phyloP scores from a whole-genome alignment of 2,797 vertebrate genomes.

The Thripadectes ignobilis region DNA sequence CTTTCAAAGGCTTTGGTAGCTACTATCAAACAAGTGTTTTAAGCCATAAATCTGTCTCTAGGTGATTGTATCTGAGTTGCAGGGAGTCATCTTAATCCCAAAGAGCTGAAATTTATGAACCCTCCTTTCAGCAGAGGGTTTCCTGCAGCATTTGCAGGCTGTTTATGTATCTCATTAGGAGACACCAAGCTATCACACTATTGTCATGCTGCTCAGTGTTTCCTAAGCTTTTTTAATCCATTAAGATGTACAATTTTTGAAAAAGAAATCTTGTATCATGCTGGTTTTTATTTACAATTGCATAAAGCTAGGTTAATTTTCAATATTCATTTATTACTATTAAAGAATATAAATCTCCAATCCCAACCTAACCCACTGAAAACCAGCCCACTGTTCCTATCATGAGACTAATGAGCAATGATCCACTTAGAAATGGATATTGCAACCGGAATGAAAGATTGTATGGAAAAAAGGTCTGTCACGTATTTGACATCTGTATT shows the following conservation, averaged over 20 bases:
- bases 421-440: not conserved
- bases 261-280: not conserved
- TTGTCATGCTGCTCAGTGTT: not conserved
- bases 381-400: not conserved
- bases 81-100: conserved; percentile 6
- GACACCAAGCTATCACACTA: not conserved
- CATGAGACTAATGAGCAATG: not conserved
- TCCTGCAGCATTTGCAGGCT: not conserved
- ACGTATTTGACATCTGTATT: not conserved
- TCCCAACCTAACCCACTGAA: not conserved
- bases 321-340: not conserved
- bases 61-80: not conserved
- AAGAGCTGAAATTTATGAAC: conserved; percentile 12
- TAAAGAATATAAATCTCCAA: not conserved
- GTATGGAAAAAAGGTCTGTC: not conserved
- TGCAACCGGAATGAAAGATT: not conserved
- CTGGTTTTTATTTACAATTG: not conserved
- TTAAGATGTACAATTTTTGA: not conserved
- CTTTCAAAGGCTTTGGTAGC: not conserved
- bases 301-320: not conserved
- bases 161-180: conserved; percentile 17
- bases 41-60: not conserved
- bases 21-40: conserved; percentile 25
- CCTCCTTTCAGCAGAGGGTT: not conserved
- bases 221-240: not conserved